These are phyloP conservation scores for Cichladusa arquata DNA, from an alignment of 2,113 vertebrate species.

Conservation along the genomic window DNA sequence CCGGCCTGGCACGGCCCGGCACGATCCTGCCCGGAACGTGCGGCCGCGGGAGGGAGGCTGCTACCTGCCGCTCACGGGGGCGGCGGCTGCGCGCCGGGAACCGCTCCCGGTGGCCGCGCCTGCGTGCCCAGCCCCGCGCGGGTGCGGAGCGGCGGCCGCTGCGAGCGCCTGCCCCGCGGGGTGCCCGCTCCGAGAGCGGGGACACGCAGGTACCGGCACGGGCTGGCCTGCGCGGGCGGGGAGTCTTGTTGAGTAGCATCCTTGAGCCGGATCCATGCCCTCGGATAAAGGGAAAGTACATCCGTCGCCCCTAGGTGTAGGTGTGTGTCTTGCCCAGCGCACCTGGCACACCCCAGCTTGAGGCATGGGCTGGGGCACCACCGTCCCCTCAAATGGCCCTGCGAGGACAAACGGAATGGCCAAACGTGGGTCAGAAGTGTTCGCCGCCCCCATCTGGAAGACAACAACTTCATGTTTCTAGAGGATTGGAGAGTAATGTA, in stretches of 20 bases:
- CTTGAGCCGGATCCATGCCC: neutral
- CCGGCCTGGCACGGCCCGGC: too few relatives aligned
- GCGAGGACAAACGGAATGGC: neutral
- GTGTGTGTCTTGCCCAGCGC: fast-evolving
- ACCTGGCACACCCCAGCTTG: fast-evolving
- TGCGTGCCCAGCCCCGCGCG: neutral
- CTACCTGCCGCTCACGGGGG: neutral
- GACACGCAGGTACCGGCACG: neutral
- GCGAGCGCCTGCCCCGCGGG: neutral
- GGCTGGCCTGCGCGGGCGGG: neutral
- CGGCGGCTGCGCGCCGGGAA: neutral
- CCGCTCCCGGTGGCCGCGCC: neutral
- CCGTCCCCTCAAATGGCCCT: neutral
- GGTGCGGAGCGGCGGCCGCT: neutral
- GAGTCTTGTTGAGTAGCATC: neutral
- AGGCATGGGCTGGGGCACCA: neutral
- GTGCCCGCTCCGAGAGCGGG: too few relatives aligned
- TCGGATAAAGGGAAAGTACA: fast-evolving
- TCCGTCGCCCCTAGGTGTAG: fast-evolving
- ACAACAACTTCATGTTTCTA: neutral
- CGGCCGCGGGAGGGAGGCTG: too few relatives aligned
- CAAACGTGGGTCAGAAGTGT: fast-evolving
- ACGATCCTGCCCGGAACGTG: too few relatives aligned
- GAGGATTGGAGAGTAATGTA: neutral
- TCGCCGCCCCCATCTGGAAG: neutral